These are phyloP conservation scores for Petrolisthes cinctipes DNA, from an alignment of 2,888 invertebrate species.

Conservation along the genomic window DNA sequence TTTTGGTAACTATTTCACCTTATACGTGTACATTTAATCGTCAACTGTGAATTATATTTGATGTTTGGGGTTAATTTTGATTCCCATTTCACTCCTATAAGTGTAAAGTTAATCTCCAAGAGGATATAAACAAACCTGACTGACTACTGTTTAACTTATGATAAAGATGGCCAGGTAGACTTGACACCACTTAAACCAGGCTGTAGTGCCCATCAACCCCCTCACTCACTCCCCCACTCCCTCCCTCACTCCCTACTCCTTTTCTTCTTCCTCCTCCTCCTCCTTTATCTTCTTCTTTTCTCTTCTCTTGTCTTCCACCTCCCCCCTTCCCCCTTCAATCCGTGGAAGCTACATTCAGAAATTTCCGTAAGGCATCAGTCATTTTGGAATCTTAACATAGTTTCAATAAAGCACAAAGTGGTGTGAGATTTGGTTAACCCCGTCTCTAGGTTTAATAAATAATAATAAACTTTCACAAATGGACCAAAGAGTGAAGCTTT, in stretches of 20 bases:
- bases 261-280: constrained; percentile 17
- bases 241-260: constrained; percentile 8
- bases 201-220: constrained; percentile 24
- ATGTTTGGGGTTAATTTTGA: too few species aligned
- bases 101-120: too few species aligned
- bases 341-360: constrained; percentile 59
- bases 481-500: constrained; percentile 37
- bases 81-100: too few species aligned
- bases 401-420: neutral
- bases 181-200: constrained; percentile 53
- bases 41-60: too few species aligned
- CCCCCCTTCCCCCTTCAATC: constrained; percentile 37
- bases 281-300: neutral
- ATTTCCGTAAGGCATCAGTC: constrained; percentile 36
- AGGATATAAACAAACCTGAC: too few species aligned
- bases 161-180: too few species aligned
- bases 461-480: constrained; percentile 16
- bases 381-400: constrained; percentile 51
- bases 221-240: constrained; percentile 37
- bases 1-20: too few species aligned
- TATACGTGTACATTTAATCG: too few species aligned
- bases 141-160: too few species aligned
- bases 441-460: neutral
- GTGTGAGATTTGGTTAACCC: constrained; percentile 13
- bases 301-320: constrained; percentile 22